phyloP scores from a whole-genome alignment of 2,797 vertebrate genomes.

The Poecilia picta region DNA sequence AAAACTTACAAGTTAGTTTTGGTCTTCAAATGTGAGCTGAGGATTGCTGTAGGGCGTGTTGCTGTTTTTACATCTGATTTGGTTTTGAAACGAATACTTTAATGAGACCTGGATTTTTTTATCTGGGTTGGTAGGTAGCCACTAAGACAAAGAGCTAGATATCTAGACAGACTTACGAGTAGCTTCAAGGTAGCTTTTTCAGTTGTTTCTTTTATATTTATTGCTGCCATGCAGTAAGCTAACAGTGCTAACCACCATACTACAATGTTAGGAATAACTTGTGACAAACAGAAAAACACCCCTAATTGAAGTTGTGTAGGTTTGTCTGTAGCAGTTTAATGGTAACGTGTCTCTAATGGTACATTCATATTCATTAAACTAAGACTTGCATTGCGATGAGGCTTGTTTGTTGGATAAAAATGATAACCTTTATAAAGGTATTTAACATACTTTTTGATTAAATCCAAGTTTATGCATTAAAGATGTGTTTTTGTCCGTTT shows the following conservation, averaged over 20 bases:
- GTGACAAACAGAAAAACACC: neutral
- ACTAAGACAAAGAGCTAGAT: neutral
- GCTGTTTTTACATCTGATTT: no score
- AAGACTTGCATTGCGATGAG: neutral
- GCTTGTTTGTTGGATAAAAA: neutral
- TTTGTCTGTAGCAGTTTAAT: neutral
- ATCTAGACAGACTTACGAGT: neutral
- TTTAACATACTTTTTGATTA: neutral
- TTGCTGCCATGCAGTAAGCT: neutral
- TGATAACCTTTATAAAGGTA: neutral
- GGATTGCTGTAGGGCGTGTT: neutral
- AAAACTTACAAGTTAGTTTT: neutral
- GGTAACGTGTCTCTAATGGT: neutral
- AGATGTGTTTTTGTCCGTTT: neutral
- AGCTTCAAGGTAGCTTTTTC: neutral
- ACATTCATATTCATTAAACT: neutral
- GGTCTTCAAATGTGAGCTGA: neutral
- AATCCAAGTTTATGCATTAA: neutral
- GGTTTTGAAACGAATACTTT: neutral
- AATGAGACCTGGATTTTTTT: neutral
- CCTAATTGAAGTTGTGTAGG: neutral
- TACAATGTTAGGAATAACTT: no score
- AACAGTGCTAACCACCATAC: neutral
- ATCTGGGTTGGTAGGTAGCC: neutral
- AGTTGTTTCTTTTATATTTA: neutral